A percentile compares a stretch with the other conserved stretches of the same genome.
phyloP scores from a whole-genome alignment of 2,797 vertebrate genomes.

The Buceros bicornis region DNA sequence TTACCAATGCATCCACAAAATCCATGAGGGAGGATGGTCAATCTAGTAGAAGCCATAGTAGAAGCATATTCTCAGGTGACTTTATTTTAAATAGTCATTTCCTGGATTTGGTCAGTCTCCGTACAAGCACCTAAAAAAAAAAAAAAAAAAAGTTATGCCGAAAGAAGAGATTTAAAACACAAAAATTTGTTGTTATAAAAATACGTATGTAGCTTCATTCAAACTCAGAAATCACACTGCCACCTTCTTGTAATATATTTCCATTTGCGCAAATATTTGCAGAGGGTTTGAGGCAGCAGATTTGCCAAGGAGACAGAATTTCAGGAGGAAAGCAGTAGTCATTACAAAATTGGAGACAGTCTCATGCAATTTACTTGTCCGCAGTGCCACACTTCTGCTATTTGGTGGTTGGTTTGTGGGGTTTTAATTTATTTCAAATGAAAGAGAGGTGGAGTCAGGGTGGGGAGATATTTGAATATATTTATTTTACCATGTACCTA shows the following conservation, averaged over 20 bases:
- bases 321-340: neutral
- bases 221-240: neutral
- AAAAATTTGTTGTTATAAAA: neutral
- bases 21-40: neutral
- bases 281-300: accelerated
- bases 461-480: neutral
- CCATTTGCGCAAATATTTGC: neutral
- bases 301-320: conserved; percentile 1
- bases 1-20: neutral
- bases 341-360: neutral
- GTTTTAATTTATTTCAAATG: neutral
- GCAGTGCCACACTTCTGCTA: neutral
- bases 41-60: neutral
- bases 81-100: neutral
- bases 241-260: neutral
- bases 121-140: neutral
- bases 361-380: neutral
- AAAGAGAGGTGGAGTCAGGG: neutral
- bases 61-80: neutral
- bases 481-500: neutral
- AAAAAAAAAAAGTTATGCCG: neutral
- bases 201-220: neutral
- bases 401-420: neutral
- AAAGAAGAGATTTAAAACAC: neutral
- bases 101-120: neutral